Conservation (phyloP, 2,113 vertebrate species). For the Nipponia nippon region DNA sequence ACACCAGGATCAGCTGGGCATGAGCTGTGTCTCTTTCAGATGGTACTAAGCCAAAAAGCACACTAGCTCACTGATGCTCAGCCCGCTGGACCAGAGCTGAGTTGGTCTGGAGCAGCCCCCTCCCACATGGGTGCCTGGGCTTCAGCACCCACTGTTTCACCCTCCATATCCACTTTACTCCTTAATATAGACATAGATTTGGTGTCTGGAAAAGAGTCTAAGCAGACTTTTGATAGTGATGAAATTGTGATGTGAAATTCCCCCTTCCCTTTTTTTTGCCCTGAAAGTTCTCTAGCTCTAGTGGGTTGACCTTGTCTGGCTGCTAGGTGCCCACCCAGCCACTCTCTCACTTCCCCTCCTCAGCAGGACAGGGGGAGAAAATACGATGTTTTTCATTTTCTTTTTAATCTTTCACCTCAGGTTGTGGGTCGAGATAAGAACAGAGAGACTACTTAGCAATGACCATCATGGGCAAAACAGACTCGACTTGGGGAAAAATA, state of each 20-base stretch:
- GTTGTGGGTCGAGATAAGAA: neutral
- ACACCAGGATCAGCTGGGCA: neutral
- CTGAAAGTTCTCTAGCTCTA: neutral
- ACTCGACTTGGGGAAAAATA: neutral
- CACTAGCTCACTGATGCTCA: neutral
- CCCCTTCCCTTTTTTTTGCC: neutral
- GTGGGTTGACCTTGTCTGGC: neutral
- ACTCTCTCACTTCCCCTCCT: neutral
- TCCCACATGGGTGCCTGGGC: neutral
- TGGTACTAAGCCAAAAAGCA: neutral
- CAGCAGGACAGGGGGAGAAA: neutral
- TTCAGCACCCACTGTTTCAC: neutral
- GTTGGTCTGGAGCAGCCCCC: neutral
- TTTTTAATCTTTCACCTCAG: no score
- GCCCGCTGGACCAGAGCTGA: neutral
- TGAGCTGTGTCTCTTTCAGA: neutral
- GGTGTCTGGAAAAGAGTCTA: neutral
- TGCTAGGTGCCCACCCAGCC: neutral
- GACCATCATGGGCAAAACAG: neutral
- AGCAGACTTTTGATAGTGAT: neutral
- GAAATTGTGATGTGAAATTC: neutral
- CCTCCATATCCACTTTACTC: neutral
- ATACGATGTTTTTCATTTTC: neutral
- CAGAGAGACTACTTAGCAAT: neutral
- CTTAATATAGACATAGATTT: neutral